Conservation (phyloP, 2,797 vertebrate species). For the Harpagifer antarcticus region DNA sequence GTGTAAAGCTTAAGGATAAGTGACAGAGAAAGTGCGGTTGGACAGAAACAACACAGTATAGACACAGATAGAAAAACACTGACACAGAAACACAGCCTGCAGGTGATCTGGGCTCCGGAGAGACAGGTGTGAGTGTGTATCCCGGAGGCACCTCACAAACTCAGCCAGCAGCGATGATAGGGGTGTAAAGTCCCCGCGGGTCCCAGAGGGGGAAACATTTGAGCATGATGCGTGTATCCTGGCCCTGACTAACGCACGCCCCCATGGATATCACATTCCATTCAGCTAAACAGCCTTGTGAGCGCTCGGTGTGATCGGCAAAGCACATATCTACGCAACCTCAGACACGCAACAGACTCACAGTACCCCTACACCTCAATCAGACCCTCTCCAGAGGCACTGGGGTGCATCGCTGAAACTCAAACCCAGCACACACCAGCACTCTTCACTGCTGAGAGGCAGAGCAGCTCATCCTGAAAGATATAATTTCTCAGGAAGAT, state of each 20-base stretch:
- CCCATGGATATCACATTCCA: slow-evolving; percentile 83
- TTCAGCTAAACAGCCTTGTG: slow-evolving; percentile 77
- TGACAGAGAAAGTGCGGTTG: slow-evolving; percentile 6
- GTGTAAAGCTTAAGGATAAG: neutral
- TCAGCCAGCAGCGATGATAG: slow-evolving; percentile 62
- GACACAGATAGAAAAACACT: neutral
- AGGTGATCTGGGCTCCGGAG: slow-evolving; percentile 68
- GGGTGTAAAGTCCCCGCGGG: slow-evolving; percentile 72
- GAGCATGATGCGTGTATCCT: slow-evolving; percentile 73
- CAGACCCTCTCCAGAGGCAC: slow-evolving; percentile 73
- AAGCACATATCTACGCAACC: slow-evolving; percentile 38
- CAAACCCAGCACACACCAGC: slow-evolving; percentile 67
- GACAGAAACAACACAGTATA: slow-evolving; percentile 6
- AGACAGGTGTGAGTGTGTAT: slow-evolving; percentile 80
- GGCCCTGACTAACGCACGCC: slow-evolving; percentile 70
- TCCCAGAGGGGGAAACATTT: slow-evolving; percentile 73
- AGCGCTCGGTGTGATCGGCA: slow-evolving; percentile 50
- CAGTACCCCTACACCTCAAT: slow-evolving; percentile 61
- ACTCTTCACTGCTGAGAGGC: slow-evolving; percentile 54
- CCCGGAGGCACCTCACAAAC: slow-evolving; percentile 62
- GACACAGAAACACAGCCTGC: slow-evolving; percentile 28
- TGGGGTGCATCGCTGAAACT: slow-evolving; percentile 77
- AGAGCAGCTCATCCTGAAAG: slow-evolving; percentile 70
- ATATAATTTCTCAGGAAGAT: slow-evolving; percentile 60
- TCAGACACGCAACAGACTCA: slow-evolving; percentile 36